Evolutionary conservation across 2,888 invertebrate species (phyloP).

Genomic region (Crioceris asparagi): DNA sequence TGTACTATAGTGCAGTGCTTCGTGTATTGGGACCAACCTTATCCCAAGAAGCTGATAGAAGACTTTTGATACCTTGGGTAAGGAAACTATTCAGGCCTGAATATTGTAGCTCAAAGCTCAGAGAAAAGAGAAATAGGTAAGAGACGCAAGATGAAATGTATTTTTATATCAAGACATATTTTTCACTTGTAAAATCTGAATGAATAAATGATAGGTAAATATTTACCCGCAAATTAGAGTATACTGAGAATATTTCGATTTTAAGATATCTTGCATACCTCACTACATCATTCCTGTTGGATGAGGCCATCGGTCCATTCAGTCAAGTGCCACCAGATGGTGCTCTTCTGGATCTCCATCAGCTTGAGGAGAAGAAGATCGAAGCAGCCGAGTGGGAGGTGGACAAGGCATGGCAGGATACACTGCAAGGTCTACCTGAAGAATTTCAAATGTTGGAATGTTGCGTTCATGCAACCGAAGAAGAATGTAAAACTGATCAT

Average conservation of each 20-base stretch:
- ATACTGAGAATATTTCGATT: background rate
- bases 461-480: slow-evolving; percentile 25
- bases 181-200: background rate
- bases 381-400: slow-evolving; percentile 38
- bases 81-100: slow-evolving; percentile 41
- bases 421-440: slow-evolving; percentile 33
- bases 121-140: slow-evolving; percentile 40
- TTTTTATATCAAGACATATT: too few relatives aligned
- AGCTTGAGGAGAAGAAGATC: slow-evolving; percentile 24
- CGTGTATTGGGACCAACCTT: slow-evolving; percentile 36
- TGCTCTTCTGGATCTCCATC: slow-evolving; percentile 32
- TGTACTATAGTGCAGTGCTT: slow-evolving; percentile 40
- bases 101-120: slow-evolving; percentile 38
- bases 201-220: background rate
- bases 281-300: slow-evolving; percentile 36
- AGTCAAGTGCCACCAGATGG: slow-evolving; percentile 32
- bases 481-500: slow-evolving; percentile 32
- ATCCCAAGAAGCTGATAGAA: slow-evolving; percentile 32
- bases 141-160: too few relatives aligned
- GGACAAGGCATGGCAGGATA: slow-evolving; percentile 39
- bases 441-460: slow-evolving; percentile 32
- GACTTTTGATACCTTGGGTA: slow-evolving; percentile 37
- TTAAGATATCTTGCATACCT: slow-evolving; percentile 37
- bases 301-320: slow-evolving; percentile 37
- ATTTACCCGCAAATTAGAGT: slow-evolving; percentile 6